phyloP scores from a whole-genome alignment of 2,888 invertebrate species.

The Xanthia icteritia region DNA sequence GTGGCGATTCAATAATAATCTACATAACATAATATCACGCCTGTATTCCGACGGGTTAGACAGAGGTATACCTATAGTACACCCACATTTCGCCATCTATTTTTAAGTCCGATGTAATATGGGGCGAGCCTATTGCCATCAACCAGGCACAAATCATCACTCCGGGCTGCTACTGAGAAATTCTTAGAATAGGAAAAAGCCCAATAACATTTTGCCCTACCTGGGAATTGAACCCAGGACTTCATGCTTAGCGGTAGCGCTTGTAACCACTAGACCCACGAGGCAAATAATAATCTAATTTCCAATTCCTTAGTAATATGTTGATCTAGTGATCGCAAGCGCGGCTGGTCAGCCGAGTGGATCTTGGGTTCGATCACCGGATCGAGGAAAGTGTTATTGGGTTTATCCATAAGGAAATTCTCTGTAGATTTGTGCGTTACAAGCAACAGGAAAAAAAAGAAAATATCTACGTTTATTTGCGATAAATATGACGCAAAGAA shows the following conservation, averaged over 20 bases:
- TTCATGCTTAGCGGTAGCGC: too few species aligned
- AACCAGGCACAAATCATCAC: neutral
- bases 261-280: too few species aligned
- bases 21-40: neutral
- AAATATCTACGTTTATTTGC: too few species aligned
- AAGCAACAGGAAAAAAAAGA: too few species aligned
- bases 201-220: neutral
- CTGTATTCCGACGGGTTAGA: too few species aligned
- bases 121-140: neutral
- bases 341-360: neutral
- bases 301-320: neutral
- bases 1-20: neutral
- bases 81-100: neutral
- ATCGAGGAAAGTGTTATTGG: neutral
- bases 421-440: too few species aligned
- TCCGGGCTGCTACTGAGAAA: neutral
- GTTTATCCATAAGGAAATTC: too few species aligned
- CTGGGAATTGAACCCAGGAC: too few species aligned
- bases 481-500: too few species aligned
- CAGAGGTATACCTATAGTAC: neutral
- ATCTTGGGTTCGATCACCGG: neutral
- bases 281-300: neutral
- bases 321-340: too few species aligned
- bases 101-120: neutral
- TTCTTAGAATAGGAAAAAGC: neutral